Conservation (phyloP, 2,113 vertebrate species). For the Ammospiza caudacuta region DNA sequence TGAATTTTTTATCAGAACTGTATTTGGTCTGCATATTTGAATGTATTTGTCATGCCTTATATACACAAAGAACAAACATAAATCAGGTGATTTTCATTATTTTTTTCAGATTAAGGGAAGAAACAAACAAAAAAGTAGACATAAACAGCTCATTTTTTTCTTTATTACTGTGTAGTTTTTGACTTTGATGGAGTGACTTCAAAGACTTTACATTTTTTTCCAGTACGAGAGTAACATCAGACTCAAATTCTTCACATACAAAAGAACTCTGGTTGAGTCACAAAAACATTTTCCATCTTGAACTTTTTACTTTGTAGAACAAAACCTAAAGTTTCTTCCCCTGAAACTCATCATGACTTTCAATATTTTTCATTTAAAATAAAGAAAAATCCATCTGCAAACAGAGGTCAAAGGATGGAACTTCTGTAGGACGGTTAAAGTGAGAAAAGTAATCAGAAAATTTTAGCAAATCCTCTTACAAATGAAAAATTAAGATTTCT, state of each 20-base stretch:
- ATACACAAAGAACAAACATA: background rate
- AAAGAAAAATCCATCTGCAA: background rate
- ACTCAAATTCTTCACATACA: background rate
- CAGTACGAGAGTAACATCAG: background rate
- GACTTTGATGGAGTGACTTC: constrained; percentile 52
- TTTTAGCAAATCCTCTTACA: background rate
- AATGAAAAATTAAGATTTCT: background rate
- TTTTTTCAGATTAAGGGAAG: constrained; percentile 24
- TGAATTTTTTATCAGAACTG: constrained; percentile 54
- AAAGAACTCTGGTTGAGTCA: background rate
- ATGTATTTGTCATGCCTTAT: constrained; percentile 29
- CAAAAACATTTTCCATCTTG: background rate
- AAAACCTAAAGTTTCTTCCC: background rate
- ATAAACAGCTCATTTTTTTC: constrained; percentile 23
- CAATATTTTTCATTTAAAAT: background rate
- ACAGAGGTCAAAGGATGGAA: background rate
- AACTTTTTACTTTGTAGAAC: background rate
- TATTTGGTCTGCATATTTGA: constrained; percentile 40
- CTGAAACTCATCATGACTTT: background rate
- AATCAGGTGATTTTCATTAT: constrained; percentile 28
- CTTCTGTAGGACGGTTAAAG: background rate
- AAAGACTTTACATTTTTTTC: constrained; percentile 36
- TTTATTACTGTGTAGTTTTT: constrained; percentile 6
- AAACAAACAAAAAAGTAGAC: constrained; percentile 22
- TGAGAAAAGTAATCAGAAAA: background rate